These are phyloP conservation scores for Enoplolaimus lenunculus DNA, from an alignment of 2,888 invertebrate genomes.

Conservation along the genomic window DNA sequence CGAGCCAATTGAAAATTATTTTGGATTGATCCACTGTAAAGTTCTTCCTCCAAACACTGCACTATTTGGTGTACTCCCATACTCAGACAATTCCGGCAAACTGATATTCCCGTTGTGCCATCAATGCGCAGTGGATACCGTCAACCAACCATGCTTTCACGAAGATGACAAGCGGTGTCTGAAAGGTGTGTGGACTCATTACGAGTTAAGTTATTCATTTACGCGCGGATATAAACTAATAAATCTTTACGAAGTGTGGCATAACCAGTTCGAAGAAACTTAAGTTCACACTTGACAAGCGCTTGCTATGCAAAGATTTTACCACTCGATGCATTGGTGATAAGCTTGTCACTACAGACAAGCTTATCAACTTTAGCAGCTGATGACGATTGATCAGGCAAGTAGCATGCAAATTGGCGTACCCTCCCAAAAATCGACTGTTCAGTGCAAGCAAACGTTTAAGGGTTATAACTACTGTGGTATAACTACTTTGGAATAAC, in stretches of 20 bases:
- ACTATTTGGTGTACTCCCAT: conserved; percentile 1
- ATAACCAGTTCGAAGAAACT: background rate
- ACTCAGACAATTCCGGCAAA: background rate
- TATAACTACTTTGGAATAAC: too few species aligned
- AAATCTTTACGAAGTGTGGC: background rate
- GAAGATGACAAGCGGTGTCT: background rate
- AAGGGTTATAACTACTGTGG: too few species aligned
- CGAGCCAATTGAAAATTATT: background rate
- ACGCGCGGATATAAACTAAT: background rate
- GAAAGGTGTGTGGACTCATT: background rate
- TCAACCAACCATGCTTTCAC: background rate
- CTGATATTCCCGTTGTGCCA: background rate
- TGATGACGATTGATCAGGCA: too few species aligned
- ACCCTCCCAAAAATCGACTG: too few species aligned
- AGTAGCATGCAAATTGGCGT: too few species aligned
- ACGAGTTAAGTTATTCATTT: background rate
- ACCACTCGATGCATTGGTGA: too few species aligned
- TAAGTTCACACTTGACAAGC: too few species aligned
- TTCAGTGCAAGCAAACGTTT: too few species aligned
- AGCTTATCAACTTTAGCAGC: too few species aligned
- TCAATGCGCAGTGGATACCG: background rate
- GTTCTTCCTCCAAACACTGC: background rate
- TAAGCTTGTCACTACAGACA: too few species aligned
- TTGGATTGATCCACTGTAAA: conserved; percentile 4
- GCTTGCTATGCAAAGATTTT: too few species aligned